phyloP scores from a whole-genome alignment of 2,113 vertebrate genomes.

The Nothobranchius furzeri region DNA sequence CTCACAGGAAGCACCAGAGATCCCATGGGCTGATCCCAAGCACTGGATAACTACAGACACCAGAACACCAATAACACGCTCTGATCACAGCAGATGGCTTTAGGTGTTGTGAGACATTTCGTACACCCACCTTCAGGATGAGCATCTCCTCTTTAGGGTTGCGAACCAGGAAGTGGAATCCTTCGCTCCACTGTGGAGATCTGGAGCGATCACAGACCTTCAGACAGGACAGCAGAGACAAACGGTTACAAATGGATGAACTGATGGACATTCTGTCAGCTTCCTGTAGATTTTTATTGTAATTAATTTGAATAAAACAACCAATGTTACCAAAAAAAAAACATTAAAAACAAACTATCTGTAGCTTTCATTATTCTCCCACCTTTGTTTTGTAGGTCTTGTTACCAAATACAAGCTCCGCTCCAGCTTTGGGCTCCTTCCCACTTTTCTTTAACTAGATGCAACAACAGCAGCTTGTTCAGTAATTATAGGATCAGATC shows the following conservation, averaged over 20 bases:
- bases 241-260: neutral
- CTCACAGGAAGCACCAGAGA: constrained; percentile 81
- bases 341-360: neutral
- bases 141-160: constrained; percentile 82
- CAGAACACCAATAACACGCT: neutral
- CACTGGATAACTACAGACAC: constrained; percentile 69
- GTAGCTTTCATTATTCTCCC: neutral
- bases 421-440: constrained; percentile 80
- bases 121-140: constrained; percentile 81
- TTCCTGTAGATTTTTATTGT: neutral
- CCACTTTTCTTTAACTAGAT: constrained; percentile 83
- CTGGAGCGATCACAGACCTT: constrained; percentile 80
- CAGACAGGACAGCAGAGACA: neutral
- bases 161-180: constrained; percentile 81
- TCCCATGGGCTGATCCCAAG: constrained; percentile 81
- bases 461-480: constrained; percentile 22
- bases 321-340: no score
- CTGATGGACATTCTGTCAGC: neutral
- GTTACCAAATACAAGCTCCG: constrained; percentile 75
- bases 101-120: neutral
- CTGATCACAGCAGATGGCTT: neutral
- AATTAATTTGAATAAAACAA: neutral
- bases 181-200: constrained; percentile 86
- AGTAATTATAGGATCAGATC: neutral
- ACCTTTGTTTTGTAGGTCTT: constrained; percentile 84